Percentiles rank a stretch among this genome's conserved stretches.
Conservation (phyloP, 2,888 invertebrate species). For the Coenonympha glycerion region DNA sequence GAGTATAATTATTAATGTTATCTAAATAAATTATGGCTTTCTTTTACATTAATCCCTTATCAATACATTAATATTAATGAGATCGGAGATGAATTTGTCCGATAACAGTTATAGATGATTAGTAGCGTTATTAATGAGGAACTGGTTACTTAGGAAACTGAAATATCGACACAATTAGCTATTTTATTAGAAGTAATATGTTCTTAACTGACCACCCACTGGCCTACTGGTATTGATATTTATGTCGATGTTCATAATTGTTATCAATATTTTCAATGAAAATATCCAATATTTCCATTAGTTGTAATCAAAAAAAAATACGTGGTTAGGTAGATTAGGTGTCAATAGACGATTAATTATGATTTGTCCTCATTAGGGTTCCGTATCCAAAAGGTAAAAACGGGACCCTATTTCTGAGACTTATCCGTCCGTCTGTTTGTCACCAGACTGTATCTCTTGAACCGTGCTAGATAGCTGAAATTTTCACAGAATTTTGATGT, state of each 20-base stretch:
- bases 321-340: no score
- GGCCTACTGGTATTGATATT: not conserved
- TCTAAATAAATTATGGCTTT: not conserved
- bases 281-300: no score
- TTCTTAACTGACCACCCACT: not conserved
- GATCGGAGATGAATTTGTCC: not conserved
- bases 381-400: no score
- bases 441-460: no score
- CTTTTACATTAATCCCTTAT: slow-evolving; percentile 1
- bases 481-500: no score
- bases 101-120: slow-evolving; percentile 4
- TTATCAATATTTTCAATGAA: not conserved
- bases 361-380: no score
- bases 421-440: no score
- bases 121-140: slow-evolving; percentile 3
- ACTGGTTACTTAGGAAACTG: slow-evolving; percentile 6
- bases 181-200: not conserved
- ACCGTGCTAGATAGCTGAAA: no score
- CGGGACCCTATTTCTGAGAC: no score
- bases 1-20: not conserved
- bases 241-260: not conserved
- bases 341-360: no score
- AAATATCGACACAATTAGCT: not conserved
- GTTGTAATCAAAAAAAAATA: no score
- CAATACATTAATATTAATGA: slow-evolving; percentile 5